Conservation (phyloP, 30 jellyfish, hydroid and myxozoan genomes). For the Aurelia sp. region DNA sequence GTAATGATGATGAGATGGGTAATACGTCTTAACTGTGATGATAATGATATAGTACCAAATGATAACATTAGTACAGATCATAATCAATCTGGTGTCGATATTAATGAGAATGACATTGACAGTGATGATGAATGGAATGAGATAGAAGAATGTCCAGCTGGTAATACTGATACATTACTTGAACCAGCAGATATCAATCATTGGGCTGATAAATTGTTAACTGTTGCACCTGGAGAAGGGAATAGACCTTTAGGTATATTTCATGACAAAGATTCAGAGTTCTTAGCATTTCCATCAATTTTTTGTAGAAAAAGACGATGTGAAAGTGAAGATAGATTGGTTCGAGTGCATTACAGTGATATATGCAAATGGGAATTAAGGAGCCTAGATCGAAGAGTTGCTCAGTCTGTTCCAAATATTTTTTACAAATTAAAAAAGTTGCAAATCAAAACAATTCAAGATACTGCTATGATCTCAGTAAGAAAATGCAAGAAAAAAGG, state of each 20-base stretch:
- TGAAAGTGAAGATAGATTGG: neutral
- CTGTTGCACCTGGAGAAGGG: conserved; percentile 49
- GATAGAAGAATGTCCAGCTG: conserved; percentile 2
- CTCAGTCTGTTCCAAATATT: conserved; percentile 29
- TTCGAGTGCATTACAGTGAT: conserved; percentile 22
- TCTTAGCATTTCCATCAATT: conserved; percentile 34
- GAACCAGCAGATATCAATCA: neutral
- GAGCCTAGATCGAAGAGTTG: conserved; percentile 36
- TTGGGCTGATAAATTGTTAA: neutral
- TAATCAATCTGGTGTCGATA: neutral
- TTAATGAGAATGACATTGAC: neutral
- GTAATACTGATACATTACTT: conserved; percentile 38
- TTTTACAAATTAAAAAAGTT: conserved; percentile 28
- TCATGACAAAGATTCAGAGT: conserved; percentile 36
- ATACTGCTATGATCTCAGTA: conserved; percentile 36
- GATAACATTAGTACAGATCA: neutral
- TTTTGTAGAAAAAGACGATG: conserved; percentile 32
- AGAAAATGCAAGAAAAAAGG: conserved; percentile 34
- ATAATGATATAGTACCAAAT: neutral
- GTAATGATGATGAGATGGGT: too few relatives aligned
- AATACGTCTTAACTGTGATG: neutral
- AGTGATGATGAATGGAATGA: conserved; percentile 53
- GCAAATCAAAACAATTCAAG: conserved; percentile 34
- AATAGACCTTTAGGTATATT: conserved; percentile 46
- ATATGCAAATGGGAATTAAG: conserved; percentile 61